A percentile compares a stretch with the other conserved stretches of the same genome.
Conservation (phyloP, 2,797 vertebrate species). For the Pangasius macronema region DNA sequence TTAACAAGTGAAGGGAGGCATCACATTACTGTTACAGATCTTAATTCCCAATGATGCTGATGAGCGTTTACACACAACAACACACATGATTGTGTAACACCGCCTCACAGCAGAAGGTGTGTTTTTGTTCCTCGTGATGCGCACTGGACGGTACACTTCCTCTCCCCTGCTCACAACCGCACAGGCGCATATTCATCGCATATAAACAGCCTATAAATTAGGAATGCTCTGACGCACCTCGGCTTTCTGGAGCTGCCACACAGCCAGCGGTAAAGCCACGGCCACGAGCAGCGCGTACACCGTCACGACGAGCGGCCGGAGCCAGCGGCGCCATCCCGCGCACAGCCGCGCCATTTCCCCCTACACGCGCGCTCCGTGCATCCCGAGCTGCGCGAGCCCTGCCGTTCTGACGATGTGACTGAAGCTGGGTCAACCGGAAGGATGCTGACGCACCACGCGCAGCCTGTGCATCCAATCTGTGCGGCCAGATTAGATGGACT, state of each 20-base stretch:
- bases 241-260: slow-evolving; percentile 90
- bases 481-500: neutral
- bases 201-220: neutral
- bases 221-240: slow-evolving; percentile 73
- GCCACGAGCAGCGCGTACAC: slow-evolving; percentile 83
- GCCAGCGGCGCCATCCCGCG: slow-evolving; percentile 93
- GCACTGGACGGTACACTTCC: neutral
- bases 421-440: neutral
- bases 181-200: neutral
- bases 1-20: neutral
- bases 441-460: slow-evolving; percentile 25
- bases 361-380: neutral
- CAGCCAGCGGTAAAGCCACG: slow-evolving; percentile 84
- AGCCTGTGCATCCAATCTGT: slow-evolving; percentile 8
- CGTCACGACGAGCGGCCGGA: slow-evolving; percentile 86
- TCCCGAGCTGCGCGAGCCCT: slow-evolving; percentile 6
- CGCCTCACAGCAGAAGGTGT: neutral
- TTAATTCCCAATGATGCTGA: neutral
- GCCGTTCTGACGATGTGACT: neutral
- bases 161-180: neutral
- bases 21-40: neutral
- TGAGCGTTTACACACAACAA: neutral
- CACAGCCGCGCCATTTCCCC: slow-evolving; percentile 87
- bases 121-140: neutral
- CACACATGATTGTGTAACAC: neutral